A percentile compares a stretch with the other conserved stretches of the same genome.
Conservation (phyloP, 2,797 vertebrate genomes). For the Dendrocincla tyrannina region DNA sequence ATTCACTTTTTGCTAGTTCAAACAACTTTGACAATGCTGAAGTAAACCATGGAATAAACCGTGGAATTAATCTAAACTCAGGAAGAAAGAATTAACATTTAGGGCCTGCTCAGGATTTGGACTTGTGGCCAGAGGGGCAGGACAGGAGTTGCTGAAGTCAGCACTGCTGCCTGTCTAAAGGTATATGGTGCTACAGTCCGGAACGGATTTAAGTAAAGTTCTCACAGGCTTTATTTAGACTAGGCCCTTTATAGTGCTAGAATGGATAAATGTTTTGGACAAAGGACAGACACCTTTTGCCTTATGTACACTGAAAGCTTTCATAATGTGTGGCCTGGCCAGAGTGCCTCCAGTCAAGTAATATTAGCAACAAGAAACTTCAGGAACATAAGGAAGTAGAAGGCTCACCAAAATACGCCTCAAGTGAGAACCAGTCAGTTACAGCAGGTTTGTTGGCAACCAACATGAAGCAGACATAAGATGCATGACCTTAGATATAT, state of each 20-base stretch:
- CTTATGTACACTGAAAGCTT: background rate
- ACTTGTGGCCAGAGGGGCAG: background rate
- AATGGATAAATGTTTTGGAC: background rate
- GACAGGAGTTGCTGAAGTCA: background rate
- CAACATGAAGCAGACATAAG: accelerated
- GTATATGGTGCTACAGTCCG: background rate
- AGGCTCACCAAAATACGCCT: background rate
- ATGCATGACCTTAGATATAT: background rate
- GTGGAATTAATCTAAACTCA: background rate
- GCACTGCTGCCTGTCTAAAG: background rate
- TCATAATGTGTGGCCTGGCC: background rate
- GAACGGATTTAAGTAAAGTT: background rate
- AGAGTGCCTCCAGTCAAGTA: background rate
- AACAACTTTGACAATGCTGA: background rate
- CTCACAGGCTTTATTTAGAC: background rate
- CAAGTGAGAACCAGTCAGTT: background rate
- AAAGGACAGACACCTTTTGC: background rate
- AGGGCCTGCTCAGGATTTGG: background rate
- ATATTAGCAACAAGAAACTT: background rate
- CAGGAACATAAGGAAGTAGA: background rate
- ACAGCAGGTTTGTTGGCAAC: background rate
- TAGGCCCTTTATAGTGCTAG: background rate
- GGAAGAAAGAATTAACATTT: background rate
- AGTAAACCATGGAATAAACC: background rate
- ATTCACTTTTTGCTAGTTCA: background rate